phyloP scores from a whole-genome alignment of 1,140 invertebrate genomes.

The Sarcophaga bullata region DNA sequence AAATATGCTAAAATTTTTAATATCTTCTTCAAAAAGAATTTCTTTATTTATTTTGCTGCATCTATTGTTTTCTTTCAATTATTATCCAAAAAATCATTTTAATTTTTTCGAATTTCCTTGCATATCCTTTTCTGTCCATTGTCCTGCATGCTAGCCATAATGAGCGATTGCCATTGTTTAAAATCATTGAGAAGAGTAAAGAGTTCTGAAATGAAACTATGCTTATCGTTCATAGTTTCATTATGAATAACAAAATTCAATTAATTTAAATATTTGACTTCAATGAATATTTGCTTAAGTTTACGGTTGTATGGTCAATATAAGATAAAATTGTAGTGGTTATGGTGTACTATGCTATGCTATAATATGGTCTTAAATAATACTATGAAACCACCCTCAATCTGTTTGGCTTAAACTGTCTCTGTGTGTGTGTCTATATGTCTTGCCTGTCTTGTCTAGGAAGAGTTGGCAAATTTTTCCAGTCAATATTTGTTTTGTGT shows the following conservation, averaged over 20 bases:
- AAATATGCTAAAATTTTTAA: not conserved
- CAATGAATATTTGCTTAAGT: not conserved
- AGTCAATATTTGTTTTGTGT: constrained; percentile 4
- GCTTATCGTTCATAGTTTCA: too few species aligned
- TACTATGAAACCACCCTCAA: not conserved
- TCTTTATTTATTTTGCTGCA: not conserved
- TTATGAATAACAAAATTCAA: not conserved
- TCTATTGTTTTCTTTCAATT: not conserved
- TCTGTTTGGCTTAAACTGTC: not conserved
- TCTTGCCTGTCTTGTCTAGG: too few species aligned
- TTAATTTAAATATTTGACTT: not conserved
- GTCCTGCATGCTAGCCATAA: not conserved
- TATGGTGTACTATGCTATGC: not conserved
- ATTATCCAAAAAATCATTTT: not conserved
- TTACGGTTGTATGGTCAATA: not conserved
- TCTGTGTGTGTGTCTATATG: not conserved
- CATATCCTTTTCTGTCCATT: not conserved
- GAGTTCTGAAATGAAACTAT: too few species aligned
- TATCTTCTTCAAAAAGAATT: not conserved
- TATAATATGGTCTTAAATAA: not conserved
- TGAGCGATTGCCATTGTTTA: constrained; percentile 4
- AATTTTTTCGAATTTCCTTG: not conserved
- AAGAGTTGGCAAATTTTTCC: not conserved
- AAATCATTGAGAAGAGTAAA: not conserved
- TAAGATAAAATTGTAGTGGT: not conserved